Base-by-base conservation (phyloP, 2,888 invertebrate genomes). In the Drosophila dives region DNA sequence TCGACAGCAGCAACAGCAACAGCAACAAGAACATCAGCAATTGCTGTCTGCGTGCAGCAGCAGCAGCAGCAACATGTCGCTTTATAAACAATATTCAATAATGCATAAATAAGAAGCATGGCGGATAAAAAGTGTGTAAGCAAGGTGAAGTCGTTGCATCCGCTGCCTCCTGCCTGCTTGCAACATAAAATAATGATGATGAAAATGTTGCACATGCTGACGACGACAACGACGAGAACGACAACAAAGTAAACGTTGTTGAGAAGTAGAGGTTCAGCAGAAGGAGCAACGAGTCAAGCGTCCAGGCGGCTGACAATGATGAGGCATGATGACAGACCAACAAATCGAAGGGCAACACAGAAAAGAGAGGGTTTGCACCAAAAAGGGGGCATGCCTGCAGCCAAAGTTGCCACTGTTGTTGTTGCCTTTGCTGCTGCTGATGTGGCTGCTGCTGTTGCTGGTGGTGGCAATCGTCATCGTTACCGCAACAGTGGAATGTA, bases 321-420 rank as follows among this genome's bases (percentile, higher is more conserved):
- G 88, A 89, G 91, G 91, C 89, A 91, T 83, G 90, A 86, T 90
- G 90, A 89, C 89, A 90, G 90, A 86, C 89, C 81, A 77, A 89
- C 89, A 90, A 85, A 90, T 81, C 82, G 87, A 87, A 89, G 86
- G 85, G 77, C 67, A 86, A 66, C 67, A 51, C n/a, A 17, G 4
- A 34, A 34, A 10, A 26, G 26, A 42, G 20, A 40, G 38, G 51
- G 60, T 11, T 36, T 29, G 11, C 11, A 17, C 34, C 10, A 10
- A 17, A 51, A 55, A 15, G 33, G 65, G 42, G 59, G 53, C 48
- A 64, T 53, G 87, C 89, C 89, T 84, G 83, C 83, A 67, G 89
- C 83, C 67, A 77, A 80, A 86, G 86, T 88, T 83, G 83, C 89
- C 86, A 85, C 88, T 66, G 80, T 58, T 73, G 80, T 63, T 71